A percentile compares a stretch with the other conserved stretches of the same genome.
Evolutionary conservation across 92 coral and sea anemone genomes (phyloP).

Genomic region (Porites rus): DNA sequence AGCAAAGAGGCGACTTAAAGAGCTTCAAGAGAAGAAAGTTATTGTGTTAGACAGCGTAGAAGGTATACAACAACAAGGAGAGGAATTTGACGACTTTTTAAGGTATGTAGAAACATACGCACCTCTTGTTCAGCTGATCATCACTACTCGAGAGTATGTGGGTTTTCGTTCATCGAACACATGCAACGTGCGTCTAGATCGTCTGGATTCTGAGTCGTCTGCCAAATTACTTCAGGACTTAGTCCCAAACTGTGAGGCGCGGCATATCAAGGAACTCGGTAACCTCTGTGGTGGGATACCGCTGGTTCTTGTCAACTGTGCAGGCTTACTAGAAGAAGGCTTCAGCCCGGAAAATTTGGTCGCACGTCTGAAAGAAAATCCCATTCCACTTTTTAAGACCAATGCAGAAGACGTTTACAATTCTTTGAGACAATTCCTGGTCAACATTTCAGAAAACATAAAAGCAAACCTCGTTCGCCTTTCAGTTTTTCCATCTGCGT

Average conservation of each 20-base stretch:
- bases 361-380: not conserved
- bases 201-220: conserved; percentile 2
- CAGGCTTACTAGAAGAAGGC: not conserved
- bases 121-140: conserved; percentile 3
- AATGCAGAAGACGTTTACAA: not conserved
- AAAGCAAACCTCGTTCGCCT: not conserved
- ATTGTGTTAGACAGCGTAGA: conserved; percentile 68
- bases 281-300: conserved; percentile 26
- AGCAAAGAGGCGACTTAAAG: conserved; percentile 16
- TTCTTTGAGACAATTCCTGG: not conserved
- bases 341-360: not conserved
- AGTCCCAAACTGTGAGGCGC: not conserved
- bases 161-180: conserved; percentile 15
- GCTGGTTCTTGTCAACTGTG: conserved; percentile 13
- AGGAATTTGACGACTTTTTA: conserved; percentile 7
- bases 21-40: conserved; percentile 24
- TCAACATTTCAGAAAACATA: not conserved
- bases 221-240: not conserved
- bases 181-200: not conserved
- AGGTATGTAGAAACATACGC: not conserved
- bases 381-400: not conserved
- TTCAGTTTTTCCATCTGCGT: conserved; percentile 16
- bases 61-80: conserved; percentile 37
- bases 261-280: not conserved
- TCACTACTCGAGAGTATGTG: conserved; percentile 26